Evolutionary conservation across 2,797 vertebrate species (phyloP).

Genomic region (Premnoplex brunnescens): DNA sequence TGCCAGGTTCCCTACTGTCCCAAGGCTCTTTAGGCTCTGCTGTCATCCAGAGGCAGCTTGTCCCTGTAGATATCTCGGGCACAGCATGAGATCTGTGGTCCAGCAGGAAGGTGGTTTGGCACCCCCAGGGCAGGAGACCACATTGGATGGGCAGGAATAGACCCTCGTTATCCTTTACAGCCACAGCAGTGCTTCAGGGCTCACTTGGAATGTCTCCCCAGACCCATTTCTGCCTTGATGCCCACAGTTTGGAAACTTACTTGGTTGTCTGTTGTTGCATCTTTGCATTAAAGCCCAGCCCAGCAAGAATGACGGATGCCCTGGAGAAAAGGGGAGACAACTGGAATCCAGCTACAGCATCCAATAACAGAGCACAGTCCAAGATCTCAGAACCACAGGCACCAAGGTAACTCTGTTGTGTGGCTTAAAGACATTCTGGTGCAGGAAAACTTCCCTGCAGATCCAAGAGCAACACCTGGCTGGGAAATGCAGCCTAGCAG

Average conservation of each 20-base stretch:
- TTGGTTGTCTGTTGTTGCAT: constrained; percentile 96
- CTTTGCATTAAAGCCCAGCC: constrained; percentile 89
- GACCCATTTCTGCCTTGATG: background rate
- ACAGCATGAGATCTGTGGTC: background rate
- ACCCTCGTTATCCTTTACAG: background rate
- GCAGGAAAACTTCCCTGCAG: background rate
- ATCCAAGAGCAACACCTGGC: background rate
- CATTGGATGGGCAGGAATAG: background rate
- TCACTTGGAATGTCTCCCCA: background rate
- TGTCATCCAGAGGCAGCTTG: background rate
- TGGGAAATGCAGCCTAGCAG: background rate
- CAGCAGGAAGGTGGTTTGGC: background rate
- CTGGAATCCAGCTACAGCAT: background rate
- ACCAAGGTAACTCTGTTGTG: background rate
- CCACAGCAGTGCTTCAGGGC: background rate
- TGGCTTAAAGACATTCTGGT: background rate
- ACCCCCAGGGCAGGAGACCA: background rate
- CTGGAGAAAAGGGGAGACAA: constrained; percentile 69
- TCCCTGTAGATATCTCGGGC: background rate
- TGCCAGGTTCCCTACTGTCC: background rate
- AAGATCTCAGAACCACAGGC: background rate
- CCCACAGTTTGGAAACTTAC: constrained; percentile 75
- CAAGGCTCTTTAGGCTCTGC: background rate
- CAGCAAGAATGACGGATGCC: constrained; percentile 93
- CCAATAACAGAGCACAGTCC: rapidly evolving